Conservation (phyloP, 2,113 vertebrate genomes). For the Hydrochoerus hydrochaeris region DNA sequence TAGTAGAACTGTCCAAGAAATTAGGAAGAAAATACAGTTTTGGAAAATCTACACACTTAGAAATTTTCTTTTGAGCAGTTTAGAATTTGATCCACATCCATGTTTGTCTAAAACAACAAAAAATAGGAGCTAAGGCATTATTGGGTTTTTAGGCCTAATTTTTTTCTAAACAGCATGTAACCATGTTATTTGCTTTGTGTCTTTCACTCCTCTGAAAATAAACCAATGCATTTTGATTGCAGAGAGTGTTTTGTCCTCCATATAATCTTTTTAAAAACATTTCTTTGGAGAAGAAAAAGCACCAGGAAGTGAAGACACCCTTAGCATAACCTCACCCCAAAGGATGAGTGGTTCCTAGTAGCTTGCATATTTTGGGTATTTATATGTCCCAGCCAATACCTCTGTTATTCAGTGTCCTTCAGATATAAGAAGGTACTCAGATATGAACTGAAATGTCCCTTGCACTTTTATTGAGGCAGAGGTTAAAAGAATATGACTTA, state of each 20-base stretch:
- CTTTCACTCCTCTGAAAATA: background rate
- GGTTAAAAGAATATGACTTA: background rate
- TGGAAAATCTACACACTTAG: background rate
- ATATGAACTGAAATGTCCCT: background rate
- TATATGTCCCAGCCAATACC: background rate
- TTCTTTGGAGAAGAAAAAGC: background rate
- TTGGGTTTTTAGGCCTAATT: background rate
- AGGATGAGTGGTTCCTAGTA: background rate
- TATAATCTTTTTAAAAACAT: background rate
- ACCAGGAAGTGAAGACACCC: background rate
- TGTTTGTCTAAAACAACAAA: background rate
- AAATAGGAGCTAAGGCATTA: background rate
- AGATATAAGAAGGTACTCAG: background rate
- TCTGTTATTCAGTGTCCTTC: background rate
- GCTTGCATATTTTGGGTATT: background rate
- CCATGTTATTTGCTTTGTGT: background rate
- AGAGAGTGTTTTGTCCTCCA: background rate
- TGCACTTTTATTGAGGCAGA: background rate
- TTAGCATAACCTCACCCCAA: background rate
- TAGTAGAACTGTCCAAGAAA: background rate
- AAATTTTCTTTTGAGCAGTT: background rate
- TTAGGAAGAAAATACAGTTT: constrained; percentile 2
- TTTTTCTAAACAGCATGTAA: background rate
- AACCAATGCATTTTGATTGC: background rate
- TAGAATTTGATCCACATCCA: background rate